Base-by-base conservation (phyloP, 2,888 invertebrate genomes). In the Catocala fraxini region DNA sequence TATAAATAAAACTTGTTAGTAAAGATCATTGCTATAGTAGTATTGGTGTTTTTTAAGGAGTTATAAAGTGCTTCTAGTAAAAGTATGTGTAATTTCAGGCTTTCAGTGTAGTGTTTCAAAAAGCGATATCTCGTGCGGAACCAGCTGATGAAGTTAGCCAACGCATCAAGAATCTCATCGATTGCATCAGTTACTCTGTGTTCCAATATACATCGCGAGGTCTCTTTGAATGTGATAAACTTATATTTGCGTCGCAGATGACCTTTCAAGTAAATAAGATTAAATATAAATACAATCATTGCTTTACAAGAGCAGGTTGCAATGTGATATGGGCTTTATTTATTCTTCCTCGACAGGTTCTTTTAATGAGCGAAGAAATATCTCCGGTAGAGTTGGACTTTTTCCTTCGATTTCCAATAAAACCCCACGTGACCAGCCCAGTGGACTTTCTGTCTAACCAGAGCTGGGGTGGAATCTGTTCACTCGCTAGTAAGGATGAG, bases 41-140 rank as follows among this genome's bases (percentile, higher is more conserved):
- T 25, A 25, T 25, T 25, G 1, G 25, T 25, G 25, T 25, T 25
- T 25, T 25, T 25, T 25, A 25, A 25, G 25, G 25, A 25, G 9
- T 39, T 39, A 39, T 39, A 7, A 6, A 6, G 1, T 48, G 5
- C 3, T 48, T 48, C 5, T 25, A 25, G 25, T 25, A 48, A 5
- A 12, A 12, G 34, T 34, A 41, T 63, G n/a, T 61, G 65, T 63
- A 12, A 0, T 75, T 92, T n/a, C 80, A 98, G 98, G 98, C 99
- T 1, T 99, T 99, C 90, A 98, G 98, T 89, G 98, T 98, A n/a
- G 99, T 99, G 39, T 99, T 99, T 87, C 98, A 98, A 95, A 99
- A 98, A 85, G 99, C 99, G 13, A 99, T 99, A 82, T 97, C 97
- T 49, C 96, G 96, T 84, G 98, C 99, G 0, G 97, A 97, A 71